Conservation (phyloP, 2,797 vertebrate species). For the Dendrocincla fuliginosa region DNA sequence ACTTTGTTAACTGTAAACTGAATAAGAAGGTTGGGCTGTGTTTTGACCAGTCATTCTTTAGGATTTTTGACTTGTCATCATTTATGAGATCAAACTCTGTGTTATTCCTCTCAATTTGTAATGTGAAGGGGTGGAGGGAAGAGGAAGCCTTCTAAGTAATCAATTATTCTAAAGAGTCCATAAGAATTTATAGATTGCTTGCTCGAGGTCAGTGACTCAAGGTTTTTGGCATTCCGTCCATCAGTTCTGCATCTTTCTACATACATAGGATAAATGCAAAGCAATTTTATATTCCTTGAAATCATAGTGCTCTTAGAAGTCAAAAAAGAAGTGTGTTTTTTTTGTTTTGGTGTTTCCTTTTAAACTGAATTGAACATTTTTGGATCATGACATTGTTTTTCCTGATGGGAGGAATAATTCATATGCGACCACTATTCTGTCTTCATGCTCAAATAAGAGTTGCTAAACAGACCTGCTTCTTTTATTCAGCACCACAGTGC, state of each 20-base stretch:
- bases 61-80: neutral
- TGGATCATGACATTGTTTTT: neutral
- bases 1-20: neutral
- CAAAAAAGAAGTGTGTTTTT: accelerated
- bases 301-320: neutral
- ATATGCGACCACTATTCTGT: neutral
- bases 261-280: neutral
- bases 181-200: neutral
- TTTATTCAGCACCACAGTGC: neutral
- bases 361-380: neutral
- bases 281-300: neutral
- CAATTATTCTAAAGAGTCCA: neutral
- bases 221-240: neutral
- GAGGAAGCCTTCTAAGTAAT: neutral
- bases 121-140: neutral
- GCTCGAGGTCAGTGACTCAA: neutral
- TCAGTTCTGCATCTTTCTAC: neutral
- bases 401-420: neutral
- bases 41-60: neutral
- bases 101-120: neutral
- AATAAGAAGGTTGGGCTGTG: neutral
- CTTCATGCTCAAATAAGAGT: neutral
- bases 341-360: neutral
- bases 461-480: neutral
- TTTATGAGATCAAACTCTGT: neutral